Conservation (phyloP, 2,113 vertebrate genomes). For the Microcebus griseorufus region DNA sequence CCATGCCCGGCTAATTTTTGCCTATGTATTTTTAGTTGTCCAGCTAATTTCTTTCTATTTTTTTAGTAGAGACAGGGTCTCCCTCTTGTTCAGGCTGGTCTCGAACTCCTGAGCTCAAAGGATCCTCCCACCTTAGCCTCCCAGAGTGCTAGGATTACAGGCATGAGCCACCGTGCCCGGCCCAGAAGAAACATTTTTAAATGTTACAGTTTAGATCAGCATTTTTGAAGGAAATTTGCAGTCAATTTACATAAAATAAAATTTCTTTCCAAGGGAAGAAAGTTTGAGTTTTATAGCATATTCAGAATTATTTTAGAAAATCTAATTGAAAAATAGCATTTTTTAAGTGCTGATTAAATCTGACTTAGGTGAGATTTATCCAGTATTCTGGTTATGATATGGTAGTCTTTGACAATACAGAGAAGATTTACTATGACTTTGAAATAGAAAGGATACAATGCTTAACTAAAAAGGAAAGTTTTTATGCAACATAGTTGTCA, state of each 20-base stretch:
- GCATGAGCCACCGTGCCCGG: too few species aligned
- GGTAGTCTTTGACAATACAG: neutral
- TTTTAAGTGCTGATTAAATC: conserved; percentile 37
- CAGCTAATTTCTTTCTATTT: too few species aligned
- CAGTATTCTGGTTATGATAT: conserved; percentile 2
- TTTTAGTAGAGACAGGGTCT: too few species aligned
- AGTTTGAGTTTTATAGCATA: neutral
- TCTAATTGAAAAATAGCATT: neutral
- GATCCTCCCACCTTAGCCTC: too few species aligned
- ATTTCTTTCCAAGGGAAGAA: conserved; percentile 21
- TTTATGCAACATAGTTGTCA: neutral
- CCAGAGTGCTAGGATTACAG: too few species aligned
- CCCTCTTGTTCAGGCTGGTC: too few species aligned
- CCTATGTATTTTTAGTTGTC: too few species aligned
- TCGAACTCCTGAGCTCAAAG: too few species aligned
- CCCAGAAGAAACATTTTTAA: neutral
- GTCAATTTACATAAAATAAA: conserved; percentile 32
- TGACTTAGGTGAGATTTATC: conserved; percentile 25
- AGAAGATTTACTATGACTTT: conserved; percentile 16
- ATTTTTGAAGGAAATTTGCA: conserved; percentile 49
- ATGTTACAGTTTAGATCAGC: neutral
- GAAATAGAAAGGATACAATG: neutral
- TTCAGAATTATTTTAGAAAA: conserved; percentile 59
- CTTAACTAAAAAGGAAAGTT: neutral
- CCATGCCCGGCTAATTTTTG: too few species aligned